Evolutionary conservation across 1,140 invertebrate genomes (phyloP).

Genomic region (Triops cancriformis): DNA sequence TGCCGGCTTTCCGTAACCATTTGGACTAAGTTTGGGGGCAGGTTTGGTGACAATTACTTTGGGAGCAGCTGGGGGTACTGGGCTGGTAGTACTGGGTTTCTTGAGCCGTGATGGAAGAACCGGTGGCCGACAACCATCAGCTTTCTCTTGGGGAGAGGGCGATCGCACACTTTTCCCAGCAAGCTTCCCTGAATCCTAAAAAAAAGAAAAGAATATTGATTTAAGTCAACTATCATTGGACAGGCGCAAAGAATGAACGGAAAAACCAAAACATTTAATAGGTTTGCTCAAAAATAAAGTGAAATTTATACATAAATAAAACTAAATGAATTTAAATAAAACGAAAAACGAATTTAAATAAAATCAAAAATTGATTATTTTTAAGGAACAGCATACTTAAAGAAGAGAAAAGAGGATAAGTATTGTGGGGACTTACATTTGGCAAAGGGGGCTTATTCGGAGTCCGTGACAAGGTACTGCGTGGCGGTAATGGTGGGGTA

Average conservation of each 20-base stretch:
- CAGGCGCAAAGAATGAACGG: too few species aligned
- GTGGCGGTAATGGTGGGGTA: constrained; percentile 49
- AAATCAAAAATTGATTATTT: too few species aligned
- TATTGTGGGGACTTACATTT: constrained; percentile 39
- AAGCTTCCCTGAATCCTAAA: constrained; percentile 7
- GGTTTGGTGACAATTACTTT: neutral
- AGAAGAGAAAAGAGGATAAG: neutral
- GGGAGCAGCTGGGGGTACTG: neutral
- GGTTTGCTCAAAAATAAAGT: too few species aligned
- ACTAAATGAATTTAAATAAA: neutral
- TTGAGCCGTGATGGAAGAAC: constrained; percentile 31
- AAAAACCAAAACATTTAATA: too few species aligned
- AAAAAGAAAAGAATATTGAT: too few species aligned
- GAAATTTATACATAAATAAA: neutral
- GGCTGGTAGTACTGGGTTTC: constrained; percentile 25
- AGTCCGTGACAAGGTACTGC: constrained; percentile 43
- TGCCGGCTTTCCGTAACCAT: constrained; percentile 21
- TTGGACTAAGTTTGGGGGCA: neutral
- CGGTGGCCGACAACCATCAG: constrained; percentile 27
- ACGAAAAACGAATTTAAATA: too few species aligned
- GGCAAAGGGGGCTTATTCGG: constrained; percentile 61
- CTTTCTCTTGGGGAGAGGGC: neutral
- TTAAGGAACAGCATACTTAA: too few species aligned
- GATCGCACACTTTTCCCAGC: neutral
- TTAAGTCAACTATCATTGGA: too few species aligned